These are phyloP conservation scores for Engystomops pustulosus DNA, from an alignment of 2,113 vertebrate species.

Conservation along the genomic window DNA sequence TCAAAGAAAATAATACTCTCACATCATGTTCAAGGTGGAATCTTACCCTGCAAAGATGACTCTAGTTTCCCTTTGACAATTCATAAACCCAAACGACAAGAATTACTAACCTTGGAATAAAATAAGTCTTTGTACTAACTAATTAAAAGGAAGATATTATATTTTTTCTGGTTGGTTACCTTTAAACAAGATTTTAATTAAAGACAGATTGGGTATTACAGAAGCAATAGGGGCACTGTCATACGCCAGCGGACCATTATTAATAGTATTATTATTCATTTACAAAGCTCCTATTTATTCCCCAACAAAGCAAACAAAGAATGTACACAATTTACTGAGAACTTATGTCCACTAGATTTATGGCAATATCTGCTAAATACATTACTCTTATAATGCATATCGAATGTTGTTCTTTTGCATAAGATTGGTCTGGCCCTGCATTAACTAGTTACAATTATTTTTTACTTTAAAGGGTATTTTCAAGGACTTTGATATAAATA, in stretches of 20 bases:
- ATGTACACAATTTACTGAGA: neutral
- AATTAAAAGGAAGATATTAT: constrained; percentile 39
- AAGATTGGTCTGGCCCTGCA: neutral
- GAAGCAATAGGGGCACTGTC: constrained; percentile 32
- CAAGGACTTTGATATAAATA: too few relatives aligned
- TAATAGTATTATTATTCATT: constrained; percentile 50
- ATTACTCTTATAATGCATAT: neutral
- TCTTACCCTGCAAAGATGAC: too few relatives aligned
- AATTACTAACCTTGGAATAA: neutral
- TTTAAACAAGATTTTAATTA: constrained; percentile 52
- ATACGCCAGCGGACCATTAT: constrained; percentile 23
- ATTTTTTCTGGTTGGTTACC: constrained; percentile 43
- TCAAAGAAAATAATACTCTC: neutral
- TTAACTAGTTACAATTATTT: neutral
- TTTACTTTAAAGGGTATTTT: too few relatives aligned
- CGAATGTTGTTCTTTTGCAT: neutral
- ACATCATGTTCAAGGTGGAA: neutral
- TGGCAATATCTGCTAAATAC: neutral
- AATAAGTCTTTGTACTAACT: neutral
- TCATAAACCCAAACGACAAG: constrained; percentile 12
- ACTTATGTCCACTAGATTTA: neutral
- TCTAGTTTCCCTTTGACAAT: constrained; percentile 7
- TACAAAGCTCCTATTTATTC: neutral
- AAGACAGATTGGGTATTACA: constrained; percentile 5
- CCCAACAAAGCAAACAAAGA: constrained; percentile 5